Conservation (phyloP, 2,113 vertebrate genomes). For the Oreochromis spilurus region DNA sequence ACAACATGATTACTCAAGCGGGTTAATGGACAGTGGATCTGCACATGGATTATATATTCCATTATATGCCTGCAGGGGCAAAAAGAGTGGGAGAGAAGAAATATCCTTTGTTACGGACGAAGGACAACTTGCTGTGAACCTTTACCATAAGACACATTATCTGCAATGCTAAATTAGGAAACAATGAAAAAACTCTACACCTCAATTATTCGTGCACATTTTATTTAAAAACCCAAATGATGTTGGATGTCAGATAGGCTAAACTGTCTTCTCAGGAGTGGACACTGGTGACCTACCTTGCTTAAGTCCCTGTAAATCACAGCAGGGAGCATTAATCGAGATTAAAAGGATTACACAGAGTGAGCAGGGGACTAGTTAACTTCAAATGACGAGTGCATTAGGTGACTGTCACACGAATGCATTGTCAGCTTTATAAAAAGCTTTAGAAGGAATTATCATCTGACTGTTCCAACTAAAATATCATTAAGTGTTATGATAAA, state of each 20-base stretch:
- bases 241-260: neutral
- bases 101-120: conserved; percentile 13
- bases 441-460: neutral
- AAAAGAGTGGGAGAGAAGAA: neutral
- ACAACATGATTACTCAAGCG: conserved; percentile 22
- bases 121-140: neutral
- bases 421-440: neutral
- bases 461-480: neutral
- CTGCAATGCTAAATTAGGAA: neutral
- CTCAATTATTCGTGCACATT: neutral
- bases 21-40: conserved; percentile 38
- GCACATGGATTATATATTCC: conserved; percentile 11
- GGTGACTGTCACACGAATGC: neutral
- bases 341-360: neutral
- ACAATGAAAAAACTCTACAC: neutral
- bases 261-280: neutral
- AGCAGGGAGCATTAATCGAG: neutral
- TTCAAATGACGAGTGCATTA: neutral
- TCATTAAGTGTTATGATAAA: neutral
- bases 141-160: neutral
- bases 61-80: neutral
- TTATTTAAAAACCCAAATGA: neutral
- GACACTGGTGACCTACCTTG: neutral
- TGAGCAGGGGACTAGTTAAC: neutral
- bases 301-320: neutral